Conservation (phyloP, 2,113 vertebrate species). For the Capreolus pygargus region DNA sequence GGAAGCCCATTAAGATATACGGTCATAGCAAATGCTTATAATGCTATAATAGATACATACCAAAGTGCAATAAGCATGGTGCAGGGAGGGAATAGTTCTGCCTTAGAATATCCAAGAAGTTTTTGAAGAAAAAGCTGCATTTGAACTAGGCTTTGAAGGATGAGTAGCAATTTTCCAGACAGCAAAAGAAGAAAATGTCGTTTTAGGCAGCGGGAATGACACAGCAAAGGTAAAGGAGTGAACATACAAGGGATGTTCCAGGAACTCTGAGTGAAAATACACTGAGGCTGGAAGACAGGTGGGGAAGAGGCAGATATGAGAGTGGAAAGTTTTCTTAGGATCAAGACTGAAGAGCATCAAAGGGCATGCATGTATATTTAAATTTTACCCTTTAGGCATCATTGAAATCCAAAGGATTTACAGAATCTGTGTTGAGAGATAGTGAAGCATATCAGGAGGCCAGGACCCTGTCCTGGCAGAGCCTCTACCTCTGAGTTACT, state of each 20-base stretch:
- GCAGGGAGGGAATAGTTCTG: not conserved
- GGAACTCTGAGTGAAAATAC: not conserved
- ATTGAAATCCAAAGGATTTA: not conserved
- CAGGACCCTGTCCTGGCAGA: not conserved
- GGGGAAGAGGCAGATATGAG: not conserved
- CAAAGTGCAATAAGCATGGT: not conserved
- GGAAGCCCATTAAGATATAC: not conserved
- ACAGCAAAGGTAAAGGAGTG: not conserved
- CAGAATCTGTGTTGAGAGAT: not conserved
- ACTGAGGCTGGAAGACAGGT: not conserved
- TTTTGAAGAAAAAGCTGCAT: slow-evolving; percentile 26
- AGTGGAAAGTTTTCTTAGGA: not conserved
- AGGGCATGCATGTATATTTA: not conserved
- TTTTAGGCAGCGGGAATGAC: not conserved
- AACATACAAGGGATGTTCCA: not conserved
- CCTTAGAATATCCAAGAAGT: not conserved
- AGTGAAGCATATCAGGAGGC: not conserved
- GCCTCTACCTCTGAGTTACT: not conserved
- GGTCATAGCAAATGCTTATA: not conserved
- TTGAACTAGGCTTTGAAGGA: not conserved
- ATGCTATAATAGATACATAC: not conserved
- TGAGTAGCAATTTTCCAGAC: not conserved
- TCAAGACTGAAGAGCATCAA: not conserved
- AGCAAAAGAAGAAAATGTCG: not conserved
- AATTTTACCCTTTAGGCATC: not conserved